Percentiles rank a stretch among this genome's conserved stretches.
Evolutionary conservation across 2,797 vertebrate species (phyloP).

Genomic region (Chlorospingus semifuscus): DNA sequence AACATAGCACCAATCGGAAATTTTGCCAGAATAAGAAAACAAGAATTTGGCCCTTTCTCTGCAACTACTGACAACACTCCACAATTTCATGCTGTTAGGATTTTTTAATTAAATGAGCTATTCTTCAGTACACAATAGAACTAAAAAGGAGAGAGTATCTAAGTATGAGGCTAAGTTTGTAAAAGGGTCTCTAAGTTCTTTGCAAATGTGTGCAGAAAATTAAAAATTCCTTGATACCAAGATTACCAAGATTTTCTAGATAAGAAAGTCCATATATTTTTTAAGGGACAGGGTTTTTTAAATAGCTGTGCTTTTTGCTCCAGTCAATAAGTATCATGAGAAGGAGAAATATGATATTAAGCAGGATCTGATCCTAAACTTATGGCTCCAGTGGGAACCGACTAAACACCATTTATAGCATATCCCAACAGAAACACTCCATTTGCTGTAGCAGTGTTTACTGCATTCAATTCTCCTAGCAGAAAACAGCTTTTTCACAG

Average conservation of each 20-base stretch:
- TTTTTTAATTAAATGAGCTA: slow-evolving; percentile 28
- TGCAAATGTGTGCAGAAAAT: not conserved
- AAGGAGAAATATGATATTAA: slow-evolving; percentile 47
- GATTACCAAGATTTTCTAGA: not conserved
- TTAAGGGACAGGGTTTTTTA: not conserved
- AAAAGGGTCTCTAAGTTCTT: not conserved
- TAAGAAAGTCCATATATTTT: not conserved
- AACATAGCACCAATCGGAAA: not conserved
- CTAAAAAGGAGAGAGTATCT: not conserved
- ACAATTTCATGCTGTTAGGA: not conserved
- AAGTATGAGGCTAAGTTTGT: not conserved
- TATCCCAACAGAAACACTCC: slow-evolving; percentile 37
- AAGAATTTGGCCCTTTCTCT: slow-evolving; percentile 6
- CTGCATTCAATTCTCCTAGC: slow-evolving; percentile 8
- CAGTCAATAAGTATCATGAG: slow-evolving; percentile 13
- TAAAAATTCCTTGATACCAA: not conserved
- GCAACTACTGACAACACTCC: not conserved
- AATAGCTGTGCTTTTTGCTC: slow-evolving; percentile 1
- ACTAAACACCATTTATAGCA: slow-evolving; percentile 19
- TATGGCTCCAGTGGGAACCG: slow-evolving; percentile 15
- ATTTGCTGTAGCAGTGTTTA: slow-evolving; percentile 27
- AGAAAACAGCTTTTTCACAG: slow-evolving; percentile 44
- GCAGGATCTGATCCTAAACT: slow-evolving; percentile 43
- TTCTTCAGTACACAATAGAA: not conserved
- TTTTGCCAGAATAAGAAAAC: slow-evolving; percentile 12